These are phyloP conservation scores for Scartelaos histophorus DNA, from an alignment of 2,113 vertebrate genomes.

Conservation along the genomic window DNA sequence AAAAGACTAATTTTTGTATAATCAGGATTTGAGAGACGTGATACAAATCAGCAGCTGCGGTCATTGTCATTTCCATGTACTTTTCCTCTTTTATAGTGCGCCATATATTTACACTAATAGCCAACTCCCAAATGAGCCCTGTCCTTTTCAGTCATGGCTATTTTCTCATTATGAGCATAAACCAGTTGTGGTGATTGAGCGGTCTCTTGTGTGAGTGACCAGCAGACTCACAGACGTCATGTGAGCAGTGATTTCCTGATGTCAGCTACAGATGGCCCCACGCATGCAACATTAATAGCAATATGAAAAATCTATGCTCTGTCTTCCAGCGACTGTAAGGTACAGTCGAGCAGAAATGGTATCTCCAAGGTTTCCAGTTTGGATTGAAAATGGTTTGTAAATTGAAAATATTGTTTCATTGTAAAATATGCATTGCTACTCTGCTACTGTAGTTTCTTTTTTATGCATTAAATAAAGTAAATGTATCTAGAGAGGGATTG, in stretches of 20 bases:
- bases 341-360: not conserved
- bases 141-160: not conserved
- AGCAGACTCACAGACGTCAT: constrained; percentile 45
- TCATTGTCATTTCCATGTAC: not conserved
- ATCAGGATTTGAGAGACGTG: too few species aligned
- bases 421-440: too few species aligned
- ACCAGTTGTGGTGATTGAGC: not conserved
- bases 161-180: not conserved
- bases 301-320: constrained; percentile 9
- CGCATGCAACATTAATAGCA: constrained; percentile 50
- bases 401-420: not conserved
- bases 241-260: constrained; percentile 64
- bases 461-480: too few species aligned
- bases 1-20: too few species aligned
- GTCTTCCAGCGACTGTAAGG: constrained; percentile 12
- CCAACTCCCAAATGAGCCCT: not conserved
- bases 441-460: too few species aligned
- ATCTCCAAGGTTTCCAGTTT: not conserved
- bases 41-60: too few species aligned
- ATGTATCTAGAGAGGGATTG: too few species aligned
- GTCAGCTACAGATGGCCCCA: constrained; percentile 59
- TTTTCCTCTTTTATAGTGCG: not conserved
- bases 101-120: not conserved
- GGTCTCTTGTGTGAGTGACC: constrained; percentile 10
- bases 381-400: not conserved